A percentile compares a stretch with the other conserved stretches of the same genome.
Conservation (phyloP, 2,888 invertebrate genomes). For the Diarsia brunnea region DNA sequence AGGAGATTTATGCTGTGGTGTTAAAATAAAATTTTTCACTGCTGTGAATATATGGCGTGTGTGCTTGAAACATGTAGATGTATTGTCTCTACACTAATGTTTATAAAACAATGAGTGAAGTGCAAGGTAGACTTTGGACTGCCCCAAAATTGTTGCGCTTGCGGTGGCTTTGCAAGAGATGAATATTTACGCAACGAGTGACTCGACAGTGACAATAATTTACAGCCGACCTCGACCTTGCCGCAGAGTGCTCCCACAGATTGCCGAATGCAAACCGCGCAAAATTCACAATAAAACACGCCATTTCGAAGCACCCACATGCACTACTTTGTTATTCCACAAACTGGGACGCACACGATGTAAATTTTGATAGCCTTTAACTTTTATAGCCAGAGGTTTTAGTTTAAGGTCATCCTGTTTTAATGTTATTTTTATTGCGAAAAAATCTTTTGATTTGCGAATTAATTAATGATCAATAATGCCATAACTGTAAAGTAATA, state of each 20-base stretch:
- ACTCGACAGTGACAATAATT: conserved; percentile 80
- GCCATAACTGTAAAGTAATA: conserved; percentile 68
- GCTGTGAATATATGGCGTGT: conserved; percentile 10
- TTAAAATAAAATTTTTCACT: conserved; percentile 38
- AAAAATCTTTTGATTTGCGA: conserved; percentile 76
- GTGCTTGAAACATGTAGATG: conserved; percentile 16
- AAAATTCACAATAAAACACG: conserved; percentile 78
- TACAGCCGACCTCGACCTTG: conserved; percentile 86
- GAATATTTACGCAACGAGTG: conserved; percentile 79
- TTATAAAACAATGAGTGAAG: conserved; percentile 29
- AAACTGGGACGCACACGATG: conserved; percentile 86
- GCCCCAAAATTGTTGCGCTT: conserved; percentile 52
- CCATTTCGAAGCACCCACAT: conserved; percentile 82
- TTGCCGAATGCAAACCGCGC: conserved; percentile 79
- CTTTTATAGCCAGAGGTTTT: conserved; percentile 84
- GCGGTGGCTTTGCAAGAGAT: conserved; percentile 71
- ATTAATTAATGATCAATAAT: conserved; percentile 77
- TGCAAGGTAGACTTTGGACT: conserved; percentile 29
- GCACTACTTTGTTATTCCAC: conserved; percentile 82
- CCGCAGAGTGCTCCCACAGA: conserved; percentile 81
- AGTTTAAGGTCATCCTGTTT: conserved; percentile 85
- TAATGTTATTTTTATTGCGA: conserved; percentile 75
- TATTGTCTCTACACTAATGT: conserved; percentile 17
- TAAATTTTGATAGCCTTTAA: conserved; percentile 87
- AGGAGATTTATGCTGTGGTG: conserved; percentile 69